Conservation (phyloP, 2,797 vertebrate species). For the Cirrhinus molitorella region DNA sequence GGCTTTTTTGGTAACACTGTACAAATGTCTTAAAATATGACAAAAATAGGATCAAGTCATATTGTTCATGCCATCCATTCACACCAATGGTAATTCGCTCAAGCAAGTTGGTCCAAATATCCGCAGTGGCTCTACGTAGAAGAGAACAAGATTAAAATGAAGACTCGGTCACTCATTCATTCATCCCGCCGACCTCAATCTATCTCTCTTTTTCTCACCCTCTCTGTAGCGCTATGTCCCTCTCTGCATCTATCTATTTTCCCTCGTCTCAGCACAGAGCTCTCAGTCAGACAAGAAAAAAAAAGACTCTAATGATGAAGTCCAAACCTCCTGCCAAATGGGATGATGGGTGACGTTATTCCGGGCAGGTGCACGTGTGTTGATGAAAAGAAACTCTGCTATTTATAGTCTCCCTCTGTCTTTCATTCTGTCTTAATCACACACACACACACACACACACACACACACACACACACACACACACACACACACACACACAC, state of each 20-base stretch:
- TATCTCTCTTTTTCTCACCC: slow-evolving; percentile 25
- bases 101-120: slow-evolving; percentile 5
- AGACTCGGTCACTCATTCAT: slow-evolving; percentile 27
- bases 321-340: slow-evolving; percentile 86
- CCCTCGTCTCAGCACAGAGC: background rate
- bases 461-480: slow-evolving; percentile 24
- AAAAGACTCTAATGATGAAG: slow-evolving; percentile 71
- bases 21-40: slow-evolving; percentile 43
- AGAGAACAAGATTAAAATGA: slow-evolving; percentile 42
- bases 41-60: background rate
- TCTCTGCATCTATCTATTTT: slow-evolving; percentile 22
- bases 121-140: background rate
- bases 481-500: background rate
- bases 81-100: slow-evolving; percentile 26
- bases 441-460: background rate
- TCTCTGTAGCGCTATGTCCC: background rate
- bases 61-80: slow-evolving; percentile 19
- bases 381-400: slow-evolving; percentile 78
- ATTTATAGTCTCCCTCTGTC: slow-evolving; percentile 73
- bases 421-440: slow-evolving; percentile 53
- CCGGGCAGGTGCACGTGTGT: slow-evolving; percentile 70
- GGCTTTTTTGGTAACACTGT: slow-evolving; percentile 8
- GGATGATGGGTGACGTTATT: slow-evolving; percentile 89
- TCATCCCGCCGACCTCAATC: slow-evolving; percentile 34
- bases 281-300: slow-evolving; percentile 29